These are phyloP conservation scores for Rhabdomys dilectus DNA, from an alignment of 2,113 vertebrate species.

Conservation along the genomic window DNA sequence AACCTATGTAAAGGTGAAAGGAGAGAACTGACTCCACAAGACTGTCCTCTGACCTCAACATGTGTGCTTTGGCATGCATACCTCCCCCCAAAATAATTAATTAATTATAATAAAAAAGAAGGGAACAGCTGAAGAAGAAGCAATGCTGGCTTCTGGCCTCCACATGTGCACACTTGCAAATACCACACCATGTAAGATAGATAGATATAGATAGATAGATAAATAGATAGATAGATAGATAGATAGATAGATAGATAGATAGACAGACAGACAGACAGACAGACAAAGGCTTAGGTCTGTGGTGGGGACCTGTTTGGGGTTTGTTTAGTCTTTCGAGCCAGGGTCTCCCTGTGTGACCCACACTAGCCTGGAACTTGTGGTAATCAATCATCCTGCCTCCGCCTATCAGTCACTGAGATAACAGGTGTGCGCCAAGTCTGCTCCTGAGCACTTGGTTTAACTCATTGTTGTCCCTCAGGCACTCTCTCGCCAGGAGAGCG, in stretches of 20 bases:
- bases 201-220: background rate
- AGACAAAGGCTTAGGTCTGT: background rate
- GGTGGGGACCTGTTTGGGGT: background rate
- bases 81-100: background rate
- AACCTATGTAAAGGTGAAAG: too few species aligned
- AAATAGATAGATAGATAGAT: background rate
- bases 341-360: background rate
- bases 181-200: background rate
- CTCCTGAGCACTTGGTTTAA: background rate
- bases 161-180: background rate
- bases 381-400: background rate
- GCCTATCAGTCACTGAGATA: background rate
- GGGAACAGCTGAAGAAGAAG: background rate
- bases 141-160: background rate
- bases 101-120: background rate
- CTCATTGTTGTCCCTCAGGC: background rate
- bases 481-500: background rate
- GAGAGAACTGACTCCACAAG: too few species aligned
- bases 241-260: too few species aligned
- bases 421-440: background rate
- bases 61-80: background rate
- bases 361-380: background rate
- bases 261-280: too few species aligned
- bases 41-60: background rate
- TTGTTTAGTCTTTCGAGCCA: background rate